Evolutionary conservation across 2,113 vertebrate species (phyloP), one percentile per base, ranked within the genome.

Genomic region (Epinephelus cyanopodus): DNA sequence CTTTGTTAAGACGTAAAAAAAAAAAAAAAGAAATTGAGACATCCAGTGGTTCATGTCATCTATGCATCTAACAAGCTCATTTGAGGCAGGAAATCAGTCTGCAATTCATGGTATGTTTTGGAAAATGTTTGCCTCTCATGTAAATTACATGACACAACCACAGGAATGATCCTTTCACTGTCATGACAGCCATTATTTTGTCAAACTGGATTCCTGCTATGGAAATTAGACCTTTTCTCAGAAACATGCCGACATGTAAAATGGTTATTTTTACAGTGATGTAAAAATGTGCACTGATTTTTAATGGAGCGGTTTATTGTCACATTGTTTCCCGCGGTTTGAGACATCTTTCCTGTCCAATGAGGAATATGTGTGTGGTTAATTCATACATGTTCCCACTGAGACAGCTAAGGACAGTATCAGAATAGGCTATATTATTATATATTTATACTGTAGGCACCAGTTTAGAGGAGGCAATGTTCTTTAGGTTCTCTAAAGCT

Each of bases 201-300:
- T 77, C 74, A 81, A 73, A 63, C n/a, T 47, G 45, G 23, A 60
- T 47, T 84, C 57, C 39, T 50, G 29, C 29, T 68, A 17, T 58
- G 33, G 39, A 71, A 66, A 54, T 27, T 53, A 65, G 62, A 57
- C 27, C 5, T 70, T 47, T 29, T 39, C 68, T 74, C 37, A 54
- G 23, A 58, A 78, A 74, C 60, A 60, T 27, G 67, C n/a, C 23
- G 3, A 67, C 42, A 56, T 29, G 13, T 68, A 14, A 25, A 74
- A 60, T 53, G 6, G 15, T 45, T 27, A 19, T 37, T 33, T 73
- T 60, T 54, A 45, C 53, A 70, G 8, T 21, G 5, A 58, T 73
- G 42, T 45, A 23, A 63, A 48, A 39, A 54, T 0, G 23, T 3
- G 37, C 14, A 17, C 1, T 3, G 18, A 15, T 77, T 64, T 58